Evolutionary conservation across 1,140 invertebrate genomes (phyloP).

Genomic region (Probaryconus sp.): DNA sequence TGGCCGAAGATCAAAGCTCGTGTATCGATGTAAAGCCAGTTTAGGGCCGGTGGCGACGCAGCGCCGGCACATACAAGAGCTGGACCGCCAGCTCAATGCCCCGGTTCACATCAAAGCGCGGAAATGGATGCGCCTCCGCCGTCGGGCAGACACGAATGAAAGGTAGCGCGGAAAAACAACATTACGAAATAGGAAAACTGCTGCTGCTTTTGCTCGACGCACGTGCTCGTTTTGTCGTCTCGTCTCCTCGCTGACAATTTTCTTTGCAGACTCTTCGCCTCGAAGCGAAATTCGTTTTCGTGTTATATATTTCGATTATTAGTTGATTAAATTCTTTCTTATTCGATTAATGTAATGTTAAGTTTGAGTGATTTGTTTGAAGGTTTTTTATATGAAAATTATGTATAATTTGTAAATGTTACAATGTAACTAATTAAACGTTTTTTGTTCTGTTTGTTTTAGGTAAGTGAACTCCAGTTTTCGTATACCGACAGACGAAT

Average conservation of each 20-base stretch:
- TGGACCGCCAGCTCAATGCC: conserved; percentile 57
- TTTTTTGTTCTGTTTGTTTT: conserved; percentile 57
- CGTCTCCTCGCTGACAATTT: conserved; percentile 19
- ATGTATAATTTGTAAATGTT: too few species aligned
- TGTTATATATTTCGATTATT: too few species aligned
- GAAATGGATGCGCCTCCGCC: conserved; percentile 42
- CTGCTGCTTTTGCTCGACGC: background rate
- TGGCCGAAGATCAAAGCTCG: conserved; percentile 63
- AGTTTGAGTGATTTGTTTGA: too few species aligned
- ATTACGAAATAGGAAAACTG: conserved; percentile 62
- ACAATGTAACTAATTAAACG: background rate
- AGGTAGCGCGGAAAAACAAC: conserved; percentile 54
- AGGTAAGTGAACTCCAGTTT: conserved; percentile 49
- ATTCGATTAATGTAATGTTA: too few species aligned
- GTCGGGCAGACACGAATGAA: conserved; percentile 54
- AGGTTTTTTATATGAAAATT: too few species aligned
- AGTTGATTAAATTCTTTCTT: too few species aligned
- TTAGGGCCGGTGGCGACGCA: conserved; percentile 41
- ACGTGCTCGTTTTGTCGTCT: conserved; percentile 17
- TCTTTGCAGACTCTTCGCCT: conserved; percentile 25
- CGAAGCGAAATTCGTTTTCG: too few species aligned
- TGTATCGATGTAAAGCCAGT: conserved; percentile 62
- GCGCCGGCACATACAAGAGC: conserved; percentile 47
- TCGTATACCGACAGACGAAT: too few species aligned
- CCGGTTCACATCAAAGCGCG: conserved; percentile 67